Base-by-base conservation (phyloP, 1,140 invertebrate species). In the Calliopsis andreniformis region DNA sequence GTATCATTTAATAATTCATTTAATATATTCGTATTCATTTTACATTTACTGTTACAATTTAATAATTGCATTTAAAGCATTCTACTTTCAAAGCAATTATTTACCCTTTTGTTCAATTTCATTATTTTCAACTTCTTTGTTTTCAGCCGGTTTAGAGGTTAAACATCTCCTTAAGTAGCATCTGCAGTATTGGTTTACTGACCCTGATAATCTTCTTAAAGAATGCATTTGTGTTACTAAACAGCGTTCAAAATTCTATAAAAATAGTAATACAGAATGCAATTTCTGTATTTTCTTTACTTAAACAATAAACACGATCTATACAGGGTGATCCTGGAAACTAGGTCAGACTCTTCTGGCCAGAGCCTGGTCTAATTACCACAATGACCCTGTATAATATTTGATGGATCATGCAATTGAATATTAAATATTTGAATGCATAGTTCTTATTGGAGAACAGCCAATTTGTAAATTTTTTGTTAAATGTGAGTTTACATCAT, bases 71-170 rank as follows among this genome's bases (percentile, higher is more conserved):
- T 55, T 58, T n/a, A 39, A 23, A 23, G 47, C 42, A 28, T 61
- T 45, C 28, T 70, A 32, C 39, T 66, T 45, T 47, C 18, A 25
- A 51, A 23, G 16, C 25, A 66, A 42, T 63, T 66, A 62, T 30
- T 71, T 78, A 88, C 87, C 82, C 59, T 83, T 83, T 49, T 72
- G 67, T 28, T 51, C 78, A n/a, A n/a, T n/a, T n/a, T n/a, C n/a
- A n/a, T n/a, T n/a, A n/a, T n/a, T n/a, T 47, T 79, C 63, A 51
- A 62, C 7, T 28, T 70, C 14, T 16, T 16, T 6, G 47, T 42
- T 68, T 28, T 49, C 39, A 16, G 14, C 25, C 10, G 75, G 18
- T 32, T 71, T 49, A 0, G 80, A 85, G 76, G 84, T 85, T 85
- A 85, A 28, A 23, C 4, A 72, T 67, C 64, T 64, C 53, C 10